phyloP scores from a whole-genome alignment of 2,113 vertebrate genomes.

The Xenus cinereus region DNA sequence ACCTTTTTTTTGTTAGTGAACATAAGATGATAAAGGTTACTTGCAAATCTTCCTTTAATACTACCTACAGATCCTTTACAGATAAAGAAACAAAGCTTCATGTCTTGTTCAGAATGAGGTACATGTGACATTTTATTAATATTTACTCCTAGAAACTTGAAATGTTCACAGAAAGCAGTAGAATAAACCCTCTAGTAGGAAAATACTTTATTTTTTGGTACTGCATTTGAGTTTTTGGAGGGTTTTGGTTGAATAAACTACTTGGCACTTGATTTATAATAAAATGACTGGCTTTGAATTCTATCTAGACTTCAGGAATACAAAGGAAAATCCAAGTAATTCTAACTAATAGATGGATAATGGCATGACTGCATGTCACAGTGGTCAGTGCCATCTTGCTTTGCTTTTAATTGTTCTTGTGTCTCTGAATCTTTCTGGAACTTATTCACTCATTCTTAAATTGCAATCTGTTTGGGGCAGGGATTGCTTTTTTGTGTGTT shows the following conservation, averaged over 20 bases:
- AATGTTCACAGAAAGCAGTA: not conserved
- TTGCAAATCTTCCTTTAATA: not conserved
- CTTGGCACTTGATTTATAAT: not conserved
- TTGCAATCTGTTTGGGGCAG: not conserved
- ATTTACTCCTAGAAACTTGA: not conserved
- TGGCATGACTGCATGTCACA: accelerated
- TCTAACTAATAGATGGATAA: not conserved
- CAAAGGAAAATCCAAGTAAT: not conserved
- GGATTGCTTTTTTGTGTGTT: not conserved
- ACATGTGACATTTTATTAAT: not conserved
- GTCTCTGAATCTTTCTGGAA: not conserved
- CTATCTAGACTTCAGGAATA: not conserved
- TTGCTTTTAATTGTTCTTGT: not conserved
- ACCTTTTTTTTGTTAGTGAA: not conserved
- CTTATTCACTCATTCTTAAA: not conserved
- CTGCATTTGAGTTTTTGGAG: not conserved
- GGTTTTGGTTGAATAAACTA: not conserved
- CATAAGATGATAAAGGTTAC: not conserved
- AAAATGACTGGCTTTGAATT: not conserved
- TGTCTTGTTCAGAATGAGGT: not conserved
- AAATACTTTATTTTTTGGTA: not conserved
- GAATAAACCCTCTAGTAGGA: not conserved
- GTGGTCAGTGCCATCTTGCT: not conserved
- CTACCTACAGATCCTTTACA: not conserved
- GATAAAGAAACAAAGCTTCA: not conserved